These are phyloP conservation scores for Himalopsyche tibetana DNA, from an alignment of 2,888 invertebrate genomes.

Conservation along the genomic window DNA sequence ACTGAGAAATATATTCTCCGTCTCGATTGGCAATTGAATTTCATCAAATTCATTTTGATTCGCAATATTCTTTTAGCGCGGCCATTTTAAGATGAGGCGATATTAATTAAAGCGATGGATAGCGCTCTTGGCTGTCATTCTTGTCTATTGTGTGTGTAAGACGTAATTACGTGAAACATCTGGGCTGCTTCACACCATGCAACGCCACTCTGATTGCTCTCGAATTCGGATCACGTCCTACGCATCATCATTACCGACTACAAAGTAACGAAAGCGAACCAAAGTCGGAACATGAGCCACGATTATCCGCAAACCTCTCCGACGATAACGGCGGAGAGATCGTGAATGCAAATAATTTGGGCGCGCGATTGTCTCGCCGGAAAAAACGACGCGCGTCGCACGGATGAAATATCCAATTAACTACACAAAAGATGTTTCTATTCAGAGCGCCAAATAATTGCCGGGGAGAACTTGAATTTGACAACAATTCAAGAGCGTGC, in stretches of 20 bases:
- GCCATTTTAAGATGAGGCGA: too few relatives aligned
- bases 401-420: not conserved
- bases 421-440: not conserved
- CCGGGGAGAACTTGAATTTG: not conserved
- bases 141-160: too few relatives aligned
- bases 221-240: slow-evolving; percentile 21
- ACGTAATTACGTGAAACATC: too few relatives aligned
- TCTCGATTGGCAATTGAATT: too few relatives aligned
- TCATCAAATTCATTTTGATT: too few relatives aligned
- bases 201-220: slow-evolving; percentile 11
- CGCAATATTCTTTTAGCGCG: too few relatives aligned
- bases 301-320: not conserved
- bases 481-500: not conserved
- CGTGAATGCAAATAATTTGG: slow-evolving; percentile 19
- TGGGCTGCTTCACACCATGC: not conserved
- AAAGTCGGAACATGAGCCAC: slow-evolving; percentile 10
- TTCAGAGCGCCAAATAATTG: slow-evolving; percentile 30
- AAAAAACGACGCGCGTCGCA: not conserved
- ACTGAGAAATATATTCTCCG: too few relatives aligned
- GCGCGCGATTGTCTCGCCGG: slow-evolving; percentile 9
- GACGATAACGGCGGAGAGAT: not conserved
- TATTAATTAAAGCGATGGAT: too few relatives aligned
- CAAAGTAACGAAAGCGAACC: slow-evolving; percentile 27
- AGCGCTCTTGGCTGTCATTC: too few relatives aligned
- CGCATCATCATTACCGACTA: slow-evolving; percentile 22